Evolutionary conservation across 2,888 invertebrate genomes (phyloP), one percentile per base, ranked within the genome.

Genomic region (Graphium colonna): DNA sequence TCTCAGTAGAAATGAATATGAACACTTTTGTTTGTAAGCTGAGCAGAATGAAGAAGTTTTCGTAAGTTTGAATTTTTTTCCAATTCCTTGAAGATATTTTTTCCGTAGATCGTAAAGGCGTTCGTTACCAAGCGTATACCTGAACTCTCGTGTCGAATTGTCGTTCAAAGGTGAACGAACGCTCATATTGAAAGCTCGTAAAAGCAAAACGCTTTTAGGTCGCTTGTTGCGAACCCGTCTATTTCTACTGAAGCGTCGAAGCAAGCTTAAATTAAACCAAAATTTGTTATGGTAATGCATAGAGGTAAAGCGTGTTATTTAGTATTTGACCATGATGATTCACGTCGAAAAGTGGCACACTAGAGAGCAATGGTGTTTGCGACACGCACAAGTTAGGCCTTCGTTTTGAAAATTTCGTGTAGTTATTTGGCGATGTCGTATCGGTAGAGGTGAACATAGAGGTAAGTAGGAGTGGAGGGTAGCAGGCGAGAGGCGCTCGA

Each of bases 201-300:
- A 72, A 73, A 72, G 67, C 40, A 15, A 8, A 21, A 79, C 77
- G 71, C 68, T 71, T 72, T 69, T 69, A 65, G 81, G 80, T 82
- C 79, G 68, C 72, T 36, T 42, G 16, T 18, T 18, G 41, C 49
- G 33, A 72, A 74, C 36, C 63, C 70, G 60, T 73, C 79, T 82
- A 84, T 70, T 61, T 73, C 80, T 82, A 84, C 73, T 57, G 51
- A 84, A 82, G 84, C 83, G 69, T 75, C 71, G 59, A 85, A 81
- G 79, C 79, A 73, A 79, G 78, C 77, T 77, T 71, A 64, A 71
- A 61, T 59, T 64, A 60, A 65, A 59, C 60, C 54, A 57, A 57
- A 57, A 51, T 54, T 57, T 57, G 57, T 66, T 66, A 63, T 61
- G 59, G 61, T 61, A 60, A 62, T 62, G 63, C 62, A 59, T 56